Percentiles rank a stretch among this genome's conserved stretches.
phyloP scores from a whole-genome alignment of 1,140 invertebrate genomes.

The Caenorhabditis latens region DNA sequence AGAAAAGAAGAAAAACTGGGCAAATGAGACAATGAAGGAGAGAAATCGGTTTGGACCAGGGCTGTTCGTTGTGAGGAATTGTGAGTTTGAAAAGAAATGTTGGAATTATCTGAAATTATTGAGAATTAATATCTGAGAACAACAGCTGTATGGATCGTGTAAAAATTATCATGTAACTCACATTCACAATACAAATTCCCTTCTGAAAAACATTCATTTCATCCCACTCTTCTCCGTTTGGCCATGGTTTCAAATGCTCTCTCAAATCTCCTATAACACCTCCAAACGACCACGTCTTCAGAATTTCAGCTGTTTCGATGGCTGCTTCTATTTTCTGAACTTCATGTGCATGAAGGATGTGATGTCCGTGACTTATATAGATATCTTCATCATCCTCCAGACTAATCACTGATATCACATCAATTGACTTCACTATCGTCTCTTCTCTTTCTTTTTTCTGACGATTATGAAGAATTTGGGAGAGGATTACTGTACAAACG shows the following conservation, averaged over 20 bases:
- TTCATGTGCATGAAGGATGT: slow-evolving; percentile 47
- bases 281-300: slow-evolving; percentile 49
- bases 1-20: slow-evolving; percentile 79
- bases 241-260: slow-evolving; percentile 59
- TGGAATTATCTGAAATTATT: slow-evolving; percentile 79
- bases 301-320: slow-evolving; percentile 20
- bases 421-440: neutral
- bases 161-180: neutral
- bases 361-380: slow-evolving; percentile 32
- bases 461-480: slow-evolving; percentile 48
- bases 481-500: slow-evolving; percentile 81
- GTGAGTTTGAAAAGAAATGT: slow-evolving; percentile 81
- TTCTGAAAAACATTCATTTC: slow-evolving; percentile 57
- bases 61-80: slow-evolving; percentile 82
- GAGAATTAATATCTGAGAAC: neutral
- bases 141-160: too few species aligned
- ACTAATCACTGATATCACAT: neutral
- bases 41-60: slow-evolving; percentile 82
- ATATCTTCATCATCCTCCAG: slow-evolving; percentile 47
- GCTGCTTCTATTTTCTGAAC: slow-evolving; percentile 44
- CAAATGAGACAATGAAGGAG: slow-evolving; percentile 81
- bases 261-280: slow-evolving; percentile 23
- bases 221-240: slow-evolving; percentile 43
- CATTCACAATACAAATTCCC: slow-evolving; percentile 18
- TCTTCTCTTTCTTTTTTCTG: slow-evolving; percentile 34